Percentiles rank a stretch among this genome's conserved stretches.
phyloP scores from a whole-genome alignment of 1,140 invertebrate genomes.

The Octopus sinensis region DNA sequence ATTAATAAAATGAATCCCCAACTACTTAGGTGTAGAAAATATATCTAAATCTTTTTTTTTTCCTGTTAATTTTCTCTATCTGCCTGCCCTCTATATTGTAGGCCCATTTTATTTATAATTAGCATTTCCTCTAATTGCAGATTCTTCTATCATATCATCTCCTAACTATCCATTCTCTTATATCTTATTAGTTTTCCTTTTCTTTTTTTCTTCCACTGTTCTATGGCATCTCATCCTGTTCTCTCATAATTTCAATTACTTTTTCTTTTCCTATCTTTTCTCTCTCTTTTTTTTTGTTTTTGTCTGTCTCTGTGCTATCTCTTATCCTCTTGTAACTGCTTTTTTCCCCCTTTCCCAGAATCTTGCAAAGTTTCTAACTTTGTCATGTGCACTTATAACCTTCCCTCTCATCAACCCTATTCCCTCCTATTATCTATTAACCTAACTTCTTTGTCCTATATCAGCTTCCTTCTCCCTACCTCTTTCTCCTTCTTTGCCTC shows the following conservation, averaged over 20 bases:
- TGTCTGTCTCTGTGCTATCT: background rate
- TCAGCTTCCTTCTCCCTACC: background rate
- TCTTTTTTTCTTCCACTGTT: background rate
- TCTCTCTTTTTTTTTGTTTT: background rate
- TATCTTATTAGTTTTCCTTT: background rate
- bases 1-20: no score
- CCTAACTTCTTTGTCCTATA: no score
- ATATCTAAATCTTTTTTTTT: no score
- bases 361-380: no score
- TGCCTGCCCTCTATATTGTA: no score
- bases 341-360: background rate
- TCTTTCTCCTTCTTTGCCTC: background rate
- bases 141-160: background rate
- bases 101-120: no score
- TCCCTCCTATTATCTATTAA: no score
- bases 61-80: no score
- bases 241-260: background rate
- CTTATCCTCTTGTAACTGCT: background rate
- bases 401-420: no score
- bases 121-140: no score
- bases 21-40: no score
- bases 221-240: background rate
- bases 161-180: background rate
- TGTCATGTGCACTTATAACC: no score
- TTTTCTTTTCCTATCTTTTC: background rate